phyloP scores from a whole-genome alignment of 2,113 vertebrate species.

The Toxostoma redivivum region DNA sequence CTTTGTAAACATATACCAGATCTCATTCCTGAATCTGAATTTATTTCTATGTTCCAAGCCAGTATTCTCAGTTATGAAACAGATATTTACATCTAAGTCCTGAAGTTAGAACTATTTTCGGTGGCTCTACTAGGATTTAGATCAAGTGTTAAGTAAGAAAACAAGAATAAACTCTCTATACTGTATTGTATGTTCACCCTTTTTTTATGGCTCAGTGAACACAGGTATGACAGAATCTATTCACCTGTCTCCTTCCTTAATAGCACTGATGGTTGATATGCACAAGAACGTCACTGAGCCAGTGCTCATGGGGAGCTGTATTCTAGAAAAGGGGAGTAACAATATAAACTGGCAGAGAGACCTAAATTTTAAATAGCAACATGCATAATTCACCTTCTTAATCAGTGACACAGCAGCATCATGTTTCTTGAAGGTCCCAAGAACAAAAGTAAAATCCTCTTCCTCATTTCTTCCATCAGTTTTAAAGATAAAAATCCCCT shows the following conservation, averaged over 20 bases:
- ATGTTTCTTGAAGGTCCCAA: background rate
- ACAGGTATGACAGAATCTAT: background rate
- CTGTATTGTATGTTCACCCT: background rate
- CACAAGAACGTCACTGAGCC: background rate
- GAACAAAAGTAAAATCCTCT: background rate
- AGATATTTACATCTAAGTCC: background rate
- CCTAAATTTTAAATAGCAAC: background rate
- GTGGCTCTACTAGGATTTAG: background rate
- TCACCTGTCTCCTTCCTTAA: background rate
- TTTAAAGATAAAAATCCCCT: background rate
- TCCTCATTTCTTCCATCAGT: background rate
- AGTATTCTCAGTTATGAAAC: background rate
- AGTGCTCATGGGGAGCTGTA: background rate
- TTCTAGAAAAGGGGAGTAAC: background rate
- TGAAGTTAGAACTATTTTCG: background rate
- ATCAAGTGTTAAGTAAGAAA: background rate
- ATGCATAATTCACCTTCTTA: background rate
- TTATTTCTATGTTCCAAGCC: background rate
- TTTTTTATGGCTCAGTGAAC: background rate
- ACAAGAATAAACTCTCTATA: background rate
- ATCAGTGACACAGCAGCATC: background rate
- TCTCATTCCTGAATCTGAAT: background rate
- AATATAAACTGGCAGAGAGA: background rate
- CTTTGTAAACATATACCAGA: background rate
- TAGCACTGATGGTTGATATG: background rate